Percentiles rank a stretch among this genome's conserved stretches.
Evolutionary conservation across 2,113 vertebrate genomes (phyloP).

Genomic region (Herpailurus yagouaroundi): DNA sequence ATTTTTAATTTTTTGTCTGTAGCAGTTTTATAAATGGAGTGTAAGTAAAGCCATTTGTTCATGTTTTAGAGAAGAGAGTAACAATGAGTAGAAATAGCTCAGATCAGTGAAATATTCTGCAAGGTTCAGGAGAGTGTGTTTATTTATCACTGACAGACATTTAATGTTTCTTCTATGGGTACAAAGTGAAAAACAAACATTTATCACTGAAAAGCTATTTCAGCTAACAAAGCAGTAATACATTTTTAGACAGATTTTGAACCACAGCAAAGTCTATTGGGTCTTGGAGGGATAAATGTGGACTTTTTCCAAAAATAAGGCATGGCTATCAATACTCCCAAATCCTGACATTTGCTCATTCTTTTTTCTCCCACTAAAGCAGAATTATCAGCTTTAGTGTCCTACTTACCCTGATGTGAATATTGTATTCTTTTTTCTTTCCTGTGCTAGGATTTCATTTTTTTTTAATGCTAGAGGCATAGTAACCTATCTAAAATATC

Average conservation of each 20-base stretch:
- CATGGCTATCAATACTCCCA: not conserved
- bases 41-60: not conserved
- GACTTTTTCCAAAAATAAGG: not conserved
- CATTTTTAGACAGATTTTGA: not conserved
- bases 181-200: not conserved
- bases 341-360: not conserved
- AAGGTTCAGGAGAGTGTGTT: not conserved
- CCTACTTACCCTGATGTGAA: not conserved
- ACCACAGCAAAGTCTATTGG: not conserved
- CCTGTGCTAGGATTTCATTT: not conserved
- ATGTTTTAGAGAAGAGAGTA: not conserved
- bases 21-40: not conserved
- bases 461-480: not conserved
- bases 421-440: not conserved
- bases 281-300: not conserved
- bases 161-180: not conserved
- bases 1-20: not conserved
- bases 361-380: not conserved
- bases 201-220: not conserved
- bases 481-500: not conserved
- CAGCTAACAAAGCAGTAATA: not conserved
- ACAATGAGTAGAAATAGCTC: not conserved
- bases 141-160: not conserved
- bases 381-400: not conserved
- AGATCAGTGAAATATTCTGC: not conserved